phyloP scores from a whole-genome alignment of 2,888 invertebrate genomes.

The Aphidoletes aphidimyza region DNA sequence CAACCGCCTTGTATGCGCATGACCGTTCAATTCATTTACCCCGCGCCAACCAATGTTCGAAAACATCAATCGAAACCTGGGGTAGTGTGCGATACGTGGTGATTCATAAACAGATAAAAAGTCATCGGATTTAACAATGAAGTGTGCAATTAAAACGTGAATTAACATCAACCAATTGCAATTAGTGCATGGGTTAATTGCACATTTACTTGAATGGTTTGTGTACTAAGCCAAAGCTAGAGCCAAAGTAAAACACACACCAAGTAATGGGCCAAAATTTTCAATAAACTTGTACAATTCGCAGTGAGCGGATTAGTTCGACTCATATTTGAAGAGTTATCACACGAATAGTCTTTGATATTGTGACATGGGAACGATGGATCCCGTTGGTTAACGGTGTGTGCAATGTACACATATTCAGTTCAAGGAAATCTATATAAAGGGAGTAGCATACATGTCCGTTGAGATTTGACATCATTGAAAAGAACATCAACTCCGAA shows the following conservation, averaged over 20 bases:
- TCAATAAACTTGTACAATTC: slow-evolving; percentile 18
- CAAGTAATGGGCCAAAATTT: neutral
- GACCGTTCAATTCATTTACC: neutral
- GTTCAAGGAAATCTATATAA: slow-evolving; percentile 14
- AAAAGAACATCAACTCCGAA: neutral
- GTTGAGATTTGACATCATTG: neutral
- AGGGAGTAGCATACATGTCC: neutral
- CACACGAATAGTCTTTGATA: neutral
- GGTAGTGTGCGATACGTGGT: neutral
- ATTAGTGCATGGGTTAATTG: slow-evolving; percentile 42
- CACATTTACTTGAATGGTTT: neutral
- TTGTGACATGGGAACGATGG: neutral
- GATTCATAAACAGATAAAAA: neutral
- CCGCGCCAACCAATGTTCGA: neutral
- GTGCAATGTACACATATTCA: neutral
- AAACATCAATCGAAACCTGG: neutral
- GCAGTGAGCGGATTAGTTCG: no score
- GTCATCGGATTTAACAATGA: neutral
- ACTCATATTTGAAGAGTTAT: neutral
- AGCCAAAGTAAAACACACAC: neutral
- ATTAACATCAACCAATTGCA: slow-evolving; percentile 8
- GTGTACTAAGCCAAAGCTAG: neutral
- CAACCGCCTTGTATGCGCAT: neutral
- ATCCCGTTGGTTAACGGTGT: neutral
- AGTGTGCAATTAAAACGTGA: slow-evolving; percentile 10